Evolutionary conservation across 2,797 vertebrate genomes (phyloP).

Genomic region (Phyllotis vaccarum): DNA sequence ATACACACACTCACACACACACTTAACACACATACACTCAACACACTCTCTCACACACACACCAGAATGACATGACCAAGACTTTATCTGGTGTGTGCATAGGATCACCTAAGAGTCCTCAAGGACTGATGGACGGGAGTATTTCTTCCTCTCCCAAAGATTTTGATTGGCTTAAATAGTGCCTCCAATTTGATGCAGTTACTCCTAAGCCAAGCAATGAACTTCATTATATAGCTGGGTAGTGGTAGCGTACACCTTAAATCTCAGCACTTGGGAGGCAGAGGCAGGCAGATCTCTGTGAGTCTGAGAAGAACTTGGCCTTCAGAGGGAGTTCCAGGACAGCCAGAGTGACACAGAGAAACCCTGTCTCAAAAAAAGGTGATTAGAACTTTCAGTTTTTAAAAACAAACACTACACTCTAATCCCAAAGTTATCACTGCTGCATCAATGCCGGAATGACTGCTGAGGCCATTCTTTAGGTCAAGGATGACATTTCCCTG

Average conservation of each 20-base stretch:
- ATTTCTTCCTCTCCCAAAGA: conserved; percentile 25
- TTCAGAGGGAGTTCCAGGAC: neutral
- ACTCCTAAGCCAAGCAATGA: neutral
- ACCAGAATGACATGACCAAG: neutral
- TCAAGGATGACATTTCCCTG: neutral
- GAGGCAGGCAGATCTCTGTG: neutral
- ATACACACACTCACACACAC: neutral
- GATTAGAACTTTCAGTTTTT: neutral
- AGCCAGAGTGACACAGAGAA: neutral
- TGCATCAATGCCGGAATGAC: neutral
- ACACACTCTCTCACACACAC: no score
- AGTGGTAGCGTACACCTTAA: neutral
- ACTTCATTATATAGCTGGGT: no score
- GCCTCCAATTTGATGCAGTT: conserved; percentile 10
- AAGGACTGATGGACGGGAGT: neutral
- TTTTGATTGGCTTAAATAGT: neutral
- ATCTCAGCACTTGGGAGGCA: neutral
- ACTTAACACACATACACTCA: neutral
- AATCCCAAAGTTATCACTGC: neutral
- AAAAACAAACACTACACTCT: neutral
- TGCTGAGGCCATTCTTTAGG: neutral
- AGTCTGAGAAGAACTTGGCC: neutral
- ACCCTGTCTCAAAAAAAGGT: neutral
- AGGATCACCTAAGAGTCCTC: neutral
- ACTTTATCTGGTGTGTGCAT: neutral